These are phyloP conservation scores for Plebejus melissa DNA, from an alignment of 2,888 invertebrate species.

Conservation along the genomic window DNA sequence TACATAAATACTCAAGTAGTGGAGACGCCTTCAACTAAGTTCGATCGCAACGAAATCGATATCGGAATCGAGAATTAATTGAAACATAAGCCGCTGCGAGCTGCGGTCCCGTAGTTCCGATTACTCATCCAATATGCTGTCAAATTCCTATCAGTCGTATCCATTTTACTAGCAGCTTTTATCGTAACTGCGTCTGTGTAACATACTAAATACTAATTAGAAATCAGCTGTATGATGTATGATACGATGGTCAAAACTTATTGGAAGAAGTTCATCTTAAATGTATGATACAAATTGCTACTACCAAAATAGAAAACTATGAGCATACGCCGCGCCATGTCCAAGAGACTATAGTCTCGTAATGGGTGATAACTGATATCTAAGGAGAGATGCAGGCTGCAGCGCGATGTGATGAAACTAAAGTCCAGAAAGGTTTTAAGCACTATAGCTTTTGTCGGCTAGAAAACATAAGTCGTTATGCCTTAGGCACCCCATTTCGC, in stretches of 20 bases:
- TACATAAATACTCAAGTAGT: too few relatives aligned
- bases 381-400: background rate
- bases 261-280: background rate
- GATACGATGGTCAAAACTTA: background rate
- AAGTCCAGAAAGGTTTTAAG: background rate
- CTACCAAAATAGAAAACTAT: background rate
- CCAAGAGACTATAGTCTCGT: too few relatives aligned
- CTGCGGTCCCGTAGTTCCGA: background rate
- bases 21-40: background rate
- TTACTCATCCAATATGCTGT: conserved; percentile 17
- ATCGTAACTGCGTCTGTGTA: background rate
- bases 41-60: background rate
- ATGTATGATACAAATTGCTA: background rate
- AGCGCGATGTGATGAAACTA: background rate
- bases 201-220: background rate
- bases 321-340: too few relatives aligned
- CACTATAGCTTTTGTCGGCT: background rate
- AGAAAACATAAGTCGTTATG: too few relatives aligned
- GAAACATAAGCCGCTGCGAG: background rate
- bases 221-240: background rate
- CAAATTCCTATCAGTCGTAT: conserved; percentile 11
- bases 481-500: too few relatives aligned
- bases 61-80: background rate
- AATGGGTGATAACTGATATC: too few relatives aligned
- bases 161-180: background rate